Base-by-base conservation (phyloP, 2,797 vertebrate species). In the Ctenopoma multispine region DNA sequence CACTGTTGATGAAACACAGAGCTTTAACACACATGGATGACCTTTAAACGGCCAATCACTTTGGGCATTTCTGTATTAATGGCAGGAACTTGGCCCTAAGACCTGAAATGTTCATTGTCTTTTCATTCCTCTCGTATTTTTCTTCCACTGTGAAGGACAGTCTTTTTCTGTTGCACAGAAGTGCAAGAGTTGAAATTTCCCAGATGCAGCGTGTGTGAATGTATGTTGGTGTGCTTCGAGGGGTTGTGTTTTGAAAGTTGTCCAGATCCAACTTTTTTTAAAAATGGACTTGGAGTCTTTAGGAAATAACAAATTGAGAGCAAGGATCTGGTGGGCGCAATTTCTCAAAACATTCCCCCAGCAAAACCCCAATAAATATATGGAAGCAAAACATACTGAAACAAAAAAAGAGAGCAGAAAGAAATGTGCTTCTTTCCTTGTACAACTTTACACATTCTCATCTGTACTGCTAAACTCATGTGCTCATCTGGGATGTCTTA, bases 1-100 rank as follows among this genome's bases (percentile, higher is more conserved):
- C 93, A 92, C 17, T 49, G 72, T 27, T 92, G 94, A 93, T 81
- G 87, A 80, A 93, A 92, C 73, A 12, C 92, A 94, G 93, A 89
- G 83, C 87, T 79, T 74, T 57, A 82, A 75, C 75, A 67, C 83
- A 83, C 88, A 79, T 41, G 79, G 71, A 63, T 80, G 83, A 91
- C 88, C 89, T 90, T 77, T 85, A 74, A 84, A 77, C 72, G 23
- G 79, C 89, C 88, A 65, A 89, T 88, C 83, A 80, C 76, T 17
- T 44, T 4, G 55, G 66, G 72, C 74, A 63, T 69, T 67, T 23
- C 20, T 51, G 70, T 72, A 85, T 87, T 87, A 87, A 87, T 62
- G 85, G 83, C 81, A 73, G 80, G 70, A 89, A 82, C 83, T 81
- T 84, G 65, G 74, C 77, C 77, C 72, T 53, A 11, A 68, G 84